phyloP scores from a whole-genome alignment of 2,113 vertebrate species.

The Phyllostomus discolor region DNA sequence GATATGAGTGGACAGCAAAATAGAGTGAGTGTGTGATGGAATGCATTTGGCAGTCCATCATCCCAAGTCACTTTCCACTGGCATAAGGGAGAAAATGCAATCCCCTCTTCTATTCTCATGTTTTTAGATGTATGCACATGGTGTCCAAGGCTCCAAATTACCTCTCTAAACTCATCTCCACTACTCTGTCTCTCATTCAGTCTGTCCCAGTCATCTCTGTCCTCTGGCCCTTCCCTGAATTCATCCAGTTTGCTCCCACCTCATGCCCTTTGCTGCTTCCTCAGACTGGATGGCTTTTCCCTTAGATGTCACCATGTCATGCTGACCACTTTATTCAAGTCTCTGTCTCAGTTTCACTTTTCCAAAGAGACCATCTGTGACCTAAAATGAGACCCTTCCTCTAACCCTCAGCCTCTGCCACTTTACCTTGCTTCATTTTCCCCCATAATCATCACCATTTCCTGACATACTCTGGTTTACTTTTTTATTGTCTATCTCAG shows the following conservation, averaged over 20 bases:
- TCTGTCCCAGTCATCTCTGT: not conserved
- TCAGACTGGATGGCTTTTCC: not conserved
- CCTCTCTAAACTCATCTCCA: not conserved
- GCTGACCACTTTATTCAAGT: not conserved
- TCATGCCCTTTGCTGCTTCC: not conserved
- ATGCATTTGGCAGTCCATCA: too few relatives aligned
- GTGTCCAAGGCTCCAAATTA: not conserved
- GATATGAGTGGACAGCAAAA: not conserved
- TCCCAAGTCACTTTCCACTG: not conserved
- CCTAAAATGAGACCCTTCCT: not conserved
- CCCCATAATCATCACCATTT: not conserved
- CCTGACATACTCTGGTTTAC: not conserved
- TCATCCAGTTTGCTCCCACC: not conserved
- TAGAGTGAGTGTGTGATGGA: not conserved
- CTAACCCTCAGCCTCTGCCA: not conserved
- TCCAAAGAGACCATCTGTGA: not conserved
- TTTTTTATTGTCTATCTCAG: not conserved
- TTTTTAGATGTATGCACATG: not conserved
- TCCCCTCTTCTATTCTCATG: not conserved
- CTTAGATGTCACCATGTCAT: not conserved
- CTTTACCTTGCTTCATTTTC: not conserved
- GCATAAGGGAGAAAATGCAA: not conserved
- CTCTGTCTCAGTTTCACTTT: not conserved
- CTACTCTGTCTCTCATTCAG: not conserved
- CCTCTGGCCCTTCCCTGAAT: not conserved